A percentile compares a stretch with the other conserved stretches of the same genome.
Evolutionary conservation across 2,888 invertebrate genomes (phyloP).

Genomic region (Venusia cambrica): DNA sequence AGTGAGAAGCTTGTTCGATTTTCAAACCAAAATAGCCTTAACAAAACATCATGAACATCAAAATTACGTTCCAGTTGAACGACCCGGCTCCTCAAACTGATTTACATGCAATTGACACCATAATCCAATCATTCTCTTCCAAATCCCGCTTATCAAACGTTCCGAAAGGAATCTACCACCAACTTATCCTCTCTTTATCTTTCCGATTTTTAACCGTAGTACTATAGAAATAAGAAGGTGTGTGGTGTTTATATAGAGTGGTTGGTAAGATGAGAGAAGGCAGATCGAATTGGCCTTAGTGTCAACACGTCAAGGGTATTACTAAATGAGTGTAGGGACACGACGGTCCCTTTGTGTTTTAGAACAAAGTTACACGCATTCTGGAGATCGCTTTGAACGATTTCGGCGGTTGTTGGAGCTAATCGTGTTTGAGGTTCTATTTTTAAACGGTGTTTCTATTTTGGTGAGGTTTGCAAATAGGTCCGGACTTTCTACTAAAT

Average conservation of each 20-base stretch:
- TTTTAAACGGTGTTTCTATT: no score
- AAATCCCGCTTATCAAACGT: constrained; percentile 49
- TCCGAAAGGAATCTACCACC: constrained; percentile 42
- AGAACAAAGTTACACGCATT: constrained; percentile 55
- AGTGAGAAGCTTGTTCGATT: no score
- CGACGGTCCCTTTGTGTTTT: constrained; percentile 56
- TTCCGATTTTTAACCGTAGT: constrained; percentile 36
- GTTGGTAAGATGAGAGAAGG: constrained; percentile 58
- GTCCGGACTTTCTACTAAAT: no score
- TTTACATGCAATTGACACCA: constrained; percentile 35
- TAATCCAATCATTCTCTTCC: constrained; percentile 43
- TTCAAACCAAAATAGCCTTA: background rate
- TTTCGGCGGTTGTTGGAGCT: constrained; percentile 21
- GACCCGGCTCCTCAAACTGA: constrained; percentile 23
- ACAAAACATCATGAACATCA: constrained; percentile 11
- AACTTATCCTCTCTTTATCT: constrained; percentile 1
- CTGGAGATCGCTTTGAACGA: constrained; percentile 21
- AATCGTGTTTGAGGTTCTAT: constrained; percentile 18
- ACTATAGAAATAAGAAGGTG: constrained; percentile 20
- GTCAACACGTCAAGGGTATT: constrained; percentile 72
- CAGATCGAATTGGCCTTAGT: constrained; percentile 69
- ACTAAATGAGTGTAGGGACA: constrained; percentile 48
- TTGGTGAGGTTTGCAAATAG: no score
- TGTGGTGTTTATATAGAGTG: constrained; percentile 27
- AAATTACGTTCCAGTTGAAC: constrained; percentile 24